Evolutionary conservation across 2,888 invertebrate genomes (phyloP), one percentile per base, ranked within the genome.

Genomic region (Lasioglossum marginatum): DNA sequence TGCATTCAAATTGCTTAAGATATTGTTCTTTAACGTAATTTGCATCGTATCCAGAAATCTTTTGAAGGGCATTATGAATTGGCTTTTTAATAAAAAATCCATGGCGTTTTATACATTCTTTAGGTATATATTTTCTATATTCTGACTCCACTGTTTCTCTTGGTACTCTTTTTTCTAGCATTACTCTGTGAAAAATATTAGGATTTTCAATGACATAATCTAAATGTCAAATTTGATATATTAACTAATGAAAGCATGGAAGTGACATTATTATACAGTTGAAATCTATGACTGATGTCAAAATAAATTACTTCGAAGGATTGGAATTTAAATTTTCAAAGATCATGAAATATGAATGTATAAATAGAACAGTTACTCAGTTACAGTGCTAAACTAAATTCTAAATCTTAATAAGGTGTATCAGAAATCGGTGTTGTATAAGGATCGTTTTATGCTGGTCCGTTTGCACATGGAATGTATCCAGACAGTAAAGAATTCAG

Each of bases 121-220:
- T 97, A 0, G 98, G 98, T 91, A 98, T 97, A 95, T 97, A 98
- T 90, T 97, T 97, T 93, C 97, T 97, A 92, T 98, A 98, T 91
- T 98, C 97, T 89, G 96, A 97, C 92, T 97, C 97, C 4, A 98
- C 97, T 82, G 96, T 96, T 87, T 97, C 97, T 77, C 96, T 95
- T 0, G 96, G 95, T 85, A 97, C 95, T 79, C 97, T 96, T 90
- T 97, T 97, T 93, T 98, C 98, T n/a, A 97, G 94, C 95, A 97
- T 97, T 63, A 97, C 97, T 89, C 98, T 97, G 85, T 97, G 96
- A 74, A 71, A 78, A 23, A 57, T n/a, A 52, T 34, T 48, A 23
- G 27, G 57, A 87, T 78, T 74, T 66, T 14, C 45, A 34, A 72
- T 57, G 48, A 60, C 60, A 31, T 45, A 57, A 31, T 34, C 16